These are phyloP conservation scores for Protobothrops flavoviridis DNA, from an alignment of 2,113 vertebrate genomes.

Conservation along the genomic window DNA sequence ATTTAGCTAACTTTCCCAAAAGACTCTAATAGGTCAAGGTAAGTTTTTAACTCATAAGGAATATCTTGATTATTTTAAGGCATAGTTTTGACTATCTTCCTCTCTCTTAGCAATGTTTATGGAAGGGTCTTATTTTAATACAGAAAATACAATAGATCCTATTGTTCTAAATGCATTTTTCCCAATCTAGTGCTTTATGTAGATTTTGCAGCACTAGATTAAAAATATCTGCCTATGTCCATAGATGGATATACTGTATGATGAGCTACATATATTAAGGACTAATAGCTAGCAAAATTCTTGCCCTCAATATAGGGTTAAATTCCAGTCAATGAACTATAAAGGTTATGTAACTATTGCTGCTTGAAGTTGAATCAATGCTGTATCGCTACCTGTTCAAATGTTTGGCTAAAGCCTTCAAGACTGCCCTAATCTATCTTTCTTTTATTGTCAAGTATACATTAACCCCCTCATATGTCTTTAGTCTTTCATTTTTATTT, in stretches of 20 bases:
- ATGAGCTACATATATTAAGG: background rate
- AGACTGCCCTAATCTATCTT: background rate
- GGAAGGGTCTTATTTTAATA: background rate
- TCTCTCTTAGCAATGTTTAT: background rate
- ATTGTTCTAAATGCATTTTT: background rate
- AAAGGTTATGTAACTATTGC: background rate
- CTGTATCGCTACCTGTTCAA: background rate
- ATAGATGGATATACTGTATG: background rate
- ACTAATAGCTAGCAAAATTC: background rate
- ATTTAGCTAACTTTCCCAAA: background rate
- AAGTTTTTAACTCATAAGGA: background rate
- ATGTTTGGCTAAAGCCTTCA: background rate
- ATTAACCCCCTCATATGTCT: no score
- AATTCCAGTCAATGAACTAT: background rate
- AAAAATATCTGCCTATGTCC: background rate
- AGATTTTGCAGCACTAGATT: background rate
- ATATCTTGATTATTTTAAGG: background rate
- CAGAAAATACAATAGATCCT: background rate
- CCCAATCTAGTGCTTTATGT: background rate
- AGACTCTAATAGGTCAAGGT: background rate
- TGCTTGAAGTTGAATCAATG: conserved; percentile 1
- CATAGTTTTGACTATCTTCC: background rate
- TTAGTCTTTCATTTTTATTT: no score
- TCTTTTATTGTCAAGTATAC: background rate
- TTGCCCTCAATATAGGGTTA: background rate